Conservation (phyloP, 2,797 vertebrate species). For the Enteromius viviparus region DNA sequence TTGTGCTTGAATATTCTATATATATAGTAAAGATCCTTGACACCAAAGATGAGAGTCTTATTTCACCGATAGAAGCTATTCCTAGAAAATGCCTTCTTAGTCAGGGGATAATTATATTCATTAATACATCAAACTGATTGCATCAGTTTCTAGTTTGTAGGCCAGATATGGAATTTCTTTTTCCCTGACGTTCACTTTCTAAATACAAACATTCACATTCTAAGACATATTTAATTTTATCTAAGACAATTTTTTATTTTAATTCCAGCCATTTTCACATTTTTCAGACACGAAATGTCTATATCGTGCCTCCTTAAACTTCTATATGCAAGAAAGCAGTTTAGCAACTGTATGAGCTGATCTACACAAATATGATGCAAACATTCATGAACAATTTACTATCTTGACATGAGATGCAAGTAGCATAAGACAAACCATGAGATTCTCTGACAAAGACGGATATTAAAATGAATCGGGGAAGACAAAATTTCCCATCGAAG, state of each 20-base stretch:
- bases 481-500: constrained; percentile 47
- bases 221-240: not conserved
- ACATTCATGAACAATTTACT: not conserved
- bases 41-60: not conserved
- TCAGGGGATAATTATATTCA: not conserved
- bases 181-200: not conserved
- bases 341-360: not conserved
- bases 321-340: not conserved
- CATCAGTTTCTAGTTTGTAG: not conserved
- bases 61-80: not conserved
- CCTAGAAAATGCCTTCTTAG: not conserved
- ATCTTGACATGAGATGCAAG: not conserved
- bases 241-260: not conserved
- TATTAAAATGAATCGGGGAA: constrained; percentile 50
- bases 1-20: not conserved
- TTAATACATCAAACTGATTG: not conserved
- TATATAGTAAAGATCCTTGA: not conserved
- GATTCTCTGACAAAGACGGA: constrained; percentile 36
- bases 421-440: not conserved
- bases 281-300: not conserved
- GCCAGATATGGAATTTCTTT: not conserved
- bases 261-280: not conserved
- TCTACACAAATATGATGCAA: not conserved
- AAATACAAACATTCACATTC: not conserved
- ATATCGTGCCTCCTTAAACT: not conserved